A percentile compares a stretch with the other conserved stretches of the same genome.
These are phyloP conservation scores for Pseudopipra pipra DNA, from an alignment of 2,113 vertebrate species.

Conservation along the genomic window DNA sequence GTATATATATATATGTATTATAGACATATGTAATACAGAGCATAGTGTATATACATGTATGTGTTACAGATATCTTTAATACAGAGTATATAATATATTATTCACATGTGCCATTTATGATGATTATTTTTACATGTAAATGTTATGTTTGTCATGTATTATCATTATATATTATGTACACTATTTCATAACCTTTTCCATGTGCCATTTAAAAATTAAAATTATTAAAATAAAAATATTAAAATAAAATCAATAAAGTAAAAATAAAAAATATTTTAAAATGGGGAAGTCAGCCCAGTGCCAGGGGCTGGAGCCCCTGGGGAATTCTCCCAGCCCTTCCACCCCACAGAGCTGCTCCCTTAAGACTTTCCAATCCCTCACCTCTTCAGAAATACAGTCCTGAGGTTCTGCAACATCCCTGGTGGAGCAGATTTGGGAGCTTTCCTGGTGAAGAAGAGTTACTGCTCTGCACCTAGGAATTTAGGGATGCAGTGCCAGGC, in stretches of 20 bases:
- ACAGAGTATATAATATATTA: too few species aligned
- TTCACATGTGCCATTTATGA: too few species aligned
- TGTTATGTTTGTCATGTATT: too few species aligned
- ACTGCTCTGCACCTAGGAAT: too few species aligned
- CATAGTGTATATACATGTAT: not conserved
- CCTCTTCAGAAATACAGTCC: not conserved
- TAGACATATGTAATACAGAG: too few species aligned
- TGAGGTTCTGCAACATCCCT: not conserved
- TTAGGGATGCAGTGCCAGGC: not conserved
- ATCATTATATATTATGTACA: too few species aligned
- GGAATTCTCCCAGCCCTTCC: not conserved
- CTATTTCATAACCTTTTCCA: not conserved
- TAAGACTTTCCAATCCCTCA: not conserved
- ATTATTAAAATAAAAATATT: not conserved
- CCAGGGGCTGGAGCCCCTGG: not conserved
- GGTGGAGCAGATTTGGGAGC: accelerated
- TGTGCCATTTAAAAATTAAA: not conserved
- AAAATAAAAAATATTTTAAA: too few species aligned
- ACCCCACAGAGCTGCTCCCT: not conserved
- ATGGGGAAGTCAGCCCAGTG: not conserved
- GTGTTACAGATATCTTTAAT: too few species aligned
- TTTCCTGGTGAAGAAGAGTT: accelerated
- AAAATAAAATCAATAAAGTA: not conserved
- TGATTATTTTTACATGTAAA: too few species aligned
- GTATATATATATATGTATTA: not conserved